Percentiles rank a stretch among this genome's conserved stretches.
Evolutionary conservation across 2,888 invertebrate genomes (phyloP).

Genomic region (Ctenicera cuprea): DNA sequence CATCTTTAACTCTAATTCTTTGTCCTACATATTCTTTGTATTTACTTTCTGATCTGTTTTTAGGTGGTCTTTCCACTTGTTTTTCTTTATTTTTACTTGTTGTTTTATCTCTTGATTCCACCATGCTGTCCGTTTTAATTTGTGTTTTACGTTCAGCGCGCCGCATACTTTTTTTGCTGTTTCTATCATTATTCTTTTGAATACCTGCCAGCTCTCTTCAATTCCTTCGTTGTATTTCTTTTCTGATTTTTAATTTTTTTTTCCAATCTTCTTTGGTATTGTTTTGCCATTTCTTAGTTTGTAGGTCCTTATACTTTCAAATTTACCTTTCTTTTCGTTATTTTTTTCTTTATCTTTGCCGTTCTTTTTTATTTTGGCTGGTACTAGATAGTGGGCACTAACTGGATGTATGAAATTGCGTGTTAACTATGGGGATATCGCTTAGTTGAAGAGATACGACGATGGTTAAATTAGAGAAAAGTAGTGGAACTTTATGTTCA

Average conservation of each 20-base stretch:
- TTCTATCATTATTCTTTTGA: no score
- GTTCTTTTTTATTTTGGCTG: neutral
- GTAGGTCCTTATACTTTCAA: neutral
- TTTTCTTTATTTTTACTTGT: neutral
- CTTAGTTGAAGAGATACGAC: no score
- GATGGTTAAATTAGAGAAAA: no score
- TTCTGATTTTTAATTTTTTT: neutral
- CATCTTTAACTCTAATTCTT: neutral
- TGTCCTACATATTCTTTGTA: neutral
- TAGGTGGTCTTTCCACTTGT: neutral
- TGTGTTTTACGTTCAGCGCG: neutral
- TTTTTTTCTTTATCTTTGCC: conserved; percentile 6
- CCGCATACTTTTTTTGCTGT: neutral
- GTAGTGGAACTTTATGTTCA: no score
- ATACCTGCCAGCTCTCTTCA: conserved; percentile 3
- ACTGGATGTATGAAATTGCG: no score
- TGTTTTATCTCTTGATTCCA: neutral
- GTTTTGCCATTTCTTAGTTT: neutral
- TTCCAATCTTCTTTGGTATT: neutral
- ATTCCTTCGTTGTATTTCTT: conserved; percentile 3
- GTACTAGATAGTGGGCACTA: no score
- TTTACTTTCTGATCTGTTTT: neutral
- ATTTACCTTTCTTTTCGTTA: neutral
- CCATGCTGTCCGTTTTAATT: neutral
- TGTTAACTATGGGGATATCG: no score